These are phyloP conservation scores for Salminus brasiliensis DNA, from an alignment of 2,113 vertebrate genomes.

Conservation along the genomic window DNA sequence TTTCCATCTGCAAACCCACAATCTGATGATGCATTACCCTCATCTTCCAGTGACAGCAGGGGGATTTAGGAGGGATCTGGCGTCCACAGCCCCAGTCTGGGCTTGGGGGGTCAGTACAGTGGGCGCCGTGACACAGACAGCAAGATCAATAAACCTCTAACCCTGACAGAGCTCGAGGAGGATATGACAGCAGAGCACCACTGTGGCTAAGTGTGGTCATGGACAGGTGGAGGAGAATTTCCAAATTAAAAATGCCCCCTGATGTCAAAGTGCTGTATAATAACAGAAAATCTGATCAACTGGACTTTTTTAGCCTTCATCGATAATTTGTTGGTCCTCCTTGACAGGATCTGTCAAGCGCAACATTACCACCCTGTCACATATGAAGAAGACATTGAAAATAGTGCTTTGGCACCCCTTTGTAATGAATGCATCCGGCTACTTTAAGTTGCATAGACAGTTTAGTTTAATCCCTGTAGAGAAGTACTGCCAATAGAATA, in stretches of 20 bases:
- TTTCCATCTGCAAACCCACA: slow-evolving; percentile 10
- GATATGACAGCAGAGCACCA: slow-evolving; percentile 2
- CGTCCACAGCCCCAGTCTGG: slow-evolving; percentile 3
- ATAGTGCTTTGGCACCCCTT: too few species aligned
- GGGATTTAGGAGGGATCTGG: slow-evolving; percentile 34
- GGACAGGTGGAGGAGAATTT: not conserved
- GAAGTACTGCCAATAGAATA: too few species aligned
- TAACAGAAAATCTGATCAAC: too few species aligned
- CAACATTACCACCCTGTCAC: too few species aligned
- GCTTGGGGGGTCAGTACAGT: slow-evolving; percentile 35
- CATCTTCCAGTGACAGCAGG: slow-evolving; percentile 14
- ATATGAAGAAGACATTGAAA: too few species aligned
- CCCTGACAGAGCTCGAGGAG: not conserved
- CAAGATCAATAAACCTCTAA: slow-evolving; percentile 35
- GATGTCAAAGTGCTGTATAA: too few species aligned
- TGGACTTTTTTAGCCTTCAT: too few species aligned
- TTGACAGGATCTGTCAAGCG: too few species aligned
- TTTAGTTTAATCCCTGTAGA: too few species aligned
- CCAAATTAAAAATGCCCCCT: not conserved
- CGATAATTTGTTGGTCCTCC: too few species aligned
- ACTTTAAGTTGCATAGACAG: too few species aligned
- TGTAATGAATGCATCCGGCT: too few species aligned
- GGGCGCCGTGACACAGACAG: slow-evolving; percentile 38
- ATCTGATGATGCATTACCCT: slow-evolving; percentile 9
- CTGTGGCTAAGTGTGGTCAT: not conserved